phyloP scores from a whole-genome alignment of 64 coral and sea anemone genomes.

The Porites lutea region DNA sequence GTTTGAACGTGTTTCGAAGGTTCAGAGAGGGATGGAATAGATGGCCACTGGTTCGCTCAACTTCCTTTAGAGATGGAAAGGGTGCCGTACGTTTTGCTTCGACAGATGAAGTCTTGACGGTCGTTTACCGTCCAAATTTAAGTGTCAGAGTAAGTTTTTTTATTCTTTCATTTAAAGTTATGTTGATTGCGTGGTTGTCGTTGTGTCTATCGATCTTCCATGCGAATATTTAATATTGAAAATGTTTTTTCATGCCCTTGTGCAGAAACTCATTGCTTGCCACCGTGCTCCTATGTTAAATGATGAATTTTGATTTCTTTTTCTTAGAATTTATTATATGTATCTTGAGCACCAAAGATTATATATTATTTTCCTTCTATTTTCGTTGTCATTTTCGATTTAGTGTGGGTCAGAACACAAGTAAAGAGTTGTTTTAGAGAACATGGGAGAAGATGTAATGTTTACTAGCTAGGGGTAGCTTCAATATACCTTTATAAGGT shows the following conservation, averaged over 20 bases:
- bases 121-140: constrained; percentile 55
- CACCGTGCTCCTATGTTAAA: not conserved
- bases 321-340: not conserved
- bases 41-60: constrained; percentile 6
- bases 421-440: not conserved
- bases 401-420: too few relatives aligned
- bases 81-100: not conserved
- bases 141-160: constrained; percentile 51
- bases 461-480: not conserved
- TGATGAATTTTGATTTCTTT: not conserved
- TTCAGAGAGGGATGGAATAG: not conserved
- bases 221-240: not conserved
- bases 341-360: not conserved
- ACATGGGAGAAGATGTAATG: too few relatives aligned
- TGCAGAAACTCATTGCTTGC: not conserved
- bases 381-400: too few relatives aligned
- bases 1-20: constrained; percentile 15
- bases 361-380: too few relatives aligned
- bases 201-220: not conserved
- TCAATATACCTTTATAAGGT: not conserved
- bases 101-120: constrained; percentile 16
- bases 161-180: not conserved
- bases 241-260: not conserved
- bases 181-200: not conserved
- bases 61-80: constrained; percentile 14